Base-by-base conservation (phyloP, 2,888 invertebrate genomes). In the Sinelater perroti region DNA sequence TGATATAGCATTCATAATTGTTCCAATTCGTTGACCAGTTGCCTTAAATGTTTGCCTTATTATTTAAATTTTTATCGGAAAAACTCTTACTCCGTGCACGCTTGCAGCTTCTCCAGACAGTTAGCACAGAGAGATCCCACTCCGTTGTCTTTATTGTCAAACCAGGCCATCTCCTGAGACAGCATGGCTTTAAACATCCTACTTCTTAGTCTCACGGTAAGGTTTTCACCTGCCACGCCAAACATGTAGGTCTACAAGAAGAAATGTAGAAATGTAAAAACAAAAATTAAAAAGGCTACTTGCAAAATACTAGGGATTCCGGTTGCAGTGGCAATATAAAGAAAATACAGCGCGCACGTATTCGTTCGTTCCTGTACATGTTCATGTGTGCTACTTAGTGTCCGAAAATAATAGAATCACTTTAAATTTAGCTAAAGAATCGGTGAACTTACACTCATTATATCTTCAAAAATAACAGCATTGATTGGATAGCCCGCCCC, bases 11-110 rank as follows among this genome's bases (percentile, higher is more conserved):
- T 90, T 90, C 1, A 91, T 75, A 26, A 92, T 85, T 13, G 88
- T 88, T 3, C 91, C 91, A 50, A 92, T 85, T 59, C 91, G 83
- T 78, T 89, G 89, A 10, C 91, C 92, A 2, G 91, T 90, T 2
- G 90, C 90, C 90, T 90, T 8, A 24, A 8, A 38, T 14, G 16
- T 3, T 10, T 14, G 20, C 10, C 10, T 38, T 18, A 10, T 18
- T 3, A 5, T 28, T 18, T n/a, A 14, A 18, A 30, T 30, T 30
- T n/a, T n/a, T 5, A 30, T 10, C 24, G 52, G 6, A 24, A 56
- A 30, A 24, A 30, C 5, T n/a, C 11, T 13, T 79, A 91, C 91
- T 67, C 91, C 92, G 80, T 92, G 91, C 0, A 92, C 88, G 49
- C 86, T 84, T 1, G 91, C 85, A 1, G 91, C 89, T 78, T 92